Conservation (phyloP, 2,888 invertebrate genomes). For the Pimpla rufipes region DNA sequence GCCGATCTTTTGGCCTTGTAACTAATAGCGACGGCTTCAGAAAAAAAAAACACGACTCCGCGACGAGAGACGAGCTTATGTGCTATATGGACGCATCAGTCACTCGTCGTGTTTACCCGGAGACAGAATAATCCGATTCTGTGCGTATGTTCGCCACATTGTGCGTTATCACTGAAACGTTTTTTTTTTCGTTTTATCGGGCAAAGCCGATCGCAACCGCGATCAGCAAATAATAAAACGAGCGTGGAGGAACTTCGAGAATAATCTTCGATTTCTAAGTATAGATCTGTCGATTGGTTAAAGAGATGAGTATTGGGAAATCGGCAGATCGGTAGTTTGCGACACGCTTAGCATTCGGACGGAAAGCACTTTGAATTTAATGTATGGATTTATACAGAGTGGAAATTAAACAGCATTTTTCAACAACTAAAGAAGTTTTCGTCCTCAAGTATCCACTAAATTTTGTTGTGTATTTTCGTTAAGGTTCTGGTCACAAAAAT, state of each 20-base stretch:
- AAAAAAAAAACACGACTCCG: conserved; percentile 31
- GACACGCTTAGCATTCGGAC: neutral
- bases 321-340: neutral
- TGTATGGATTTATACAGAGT: no score
- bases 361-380: no score
- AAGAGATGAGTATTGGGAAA: neutral
- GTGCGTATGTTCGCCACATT: neutral
- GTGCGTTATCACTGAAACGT: conserved; percentile 13
- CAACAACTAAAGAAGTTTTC: no score
- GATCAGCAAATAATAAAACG: conserved; percentile 9
- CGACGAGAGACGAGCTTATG: neutral
- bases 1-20: conserved; percentile 34
- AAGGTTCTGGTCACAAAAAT: no score
- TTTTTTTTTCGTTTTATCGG: conserved; percentile 21
- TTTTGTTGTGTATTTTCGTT: no score
- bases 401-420: no score
- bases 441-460: no score
- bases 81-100: neutral
- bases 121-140: neutral
- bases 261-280: conserved; percentile 3
- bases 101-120: no score
- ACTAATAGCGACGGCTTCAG: conserved; percentile 36
- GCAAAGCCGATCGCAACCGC: conserved; percentile 8
- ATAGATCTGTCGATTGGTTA: conserved; percentile 1
- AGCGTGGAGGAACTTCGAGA: conserved; percentile 1